Evolutionary conservation across 2,797 vertebrate species (phyloP).

Genomic region (Myotis pilosus): DNA sequence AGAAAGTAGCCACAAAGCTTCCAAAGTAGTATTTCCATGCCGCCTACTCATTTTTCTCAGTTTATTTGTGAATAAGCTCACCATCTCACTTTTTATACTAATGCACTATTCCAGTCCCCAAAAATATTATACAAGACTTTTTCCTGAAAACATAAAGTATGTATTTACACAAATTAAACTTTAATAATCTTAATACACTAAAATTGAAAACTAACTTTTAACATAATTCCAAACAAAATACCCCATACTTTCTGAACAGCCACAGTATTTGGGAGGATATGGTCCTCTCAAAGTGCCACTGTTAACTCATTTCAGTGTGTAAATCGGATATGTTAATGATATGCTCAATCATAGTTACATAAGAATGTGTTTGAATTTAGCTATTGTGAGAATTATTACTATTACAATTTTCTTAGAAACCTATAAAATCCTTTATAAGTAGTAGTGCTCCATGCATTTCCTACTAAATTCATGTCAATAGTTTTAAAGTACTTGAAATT

Average conservation of each 20-base stretch:
- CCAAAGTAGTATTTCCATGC: neutral
- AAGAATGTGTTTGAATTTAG: constrained; percentile 5
- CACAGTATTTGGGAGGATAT: neutral
- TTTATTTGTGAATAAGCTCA: neutral
- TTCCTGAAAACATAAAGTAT: neutral
- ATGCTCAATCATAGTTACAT: neutral
- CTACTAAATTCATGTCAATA: neutral
- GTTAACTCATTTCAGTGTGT: neutral
- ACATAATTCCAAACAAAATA: constrained; percentile 5
- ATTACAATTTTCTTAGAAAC: constrained; percentile 6
- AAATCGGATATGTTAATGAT: neutral
- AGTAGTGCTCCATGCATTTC: neutral
- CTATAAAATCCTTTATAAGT: constrained; percentile 1
- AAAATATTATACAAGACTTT: neutral
- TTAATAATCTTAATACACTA: constrained; percentile 24
- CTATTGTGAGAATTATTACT: neutral
- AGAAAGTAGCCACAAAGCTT: neutral
- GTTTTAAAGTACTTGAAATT: neutral
- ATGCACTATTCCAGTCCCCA: neutral
- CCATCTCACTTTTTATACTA: neutral
- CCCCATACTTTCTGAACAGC: neutral
- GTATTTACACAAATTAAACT: neutral
- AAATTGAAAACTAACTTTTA: constrained; percentile 49
- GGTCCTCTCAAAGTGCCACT: neutral
- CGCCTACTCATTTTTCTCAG: neutral